Base-by-base conservation (phyloP, 2,113 vertebrate species). In the Lethenteron reissneri region DNA sequence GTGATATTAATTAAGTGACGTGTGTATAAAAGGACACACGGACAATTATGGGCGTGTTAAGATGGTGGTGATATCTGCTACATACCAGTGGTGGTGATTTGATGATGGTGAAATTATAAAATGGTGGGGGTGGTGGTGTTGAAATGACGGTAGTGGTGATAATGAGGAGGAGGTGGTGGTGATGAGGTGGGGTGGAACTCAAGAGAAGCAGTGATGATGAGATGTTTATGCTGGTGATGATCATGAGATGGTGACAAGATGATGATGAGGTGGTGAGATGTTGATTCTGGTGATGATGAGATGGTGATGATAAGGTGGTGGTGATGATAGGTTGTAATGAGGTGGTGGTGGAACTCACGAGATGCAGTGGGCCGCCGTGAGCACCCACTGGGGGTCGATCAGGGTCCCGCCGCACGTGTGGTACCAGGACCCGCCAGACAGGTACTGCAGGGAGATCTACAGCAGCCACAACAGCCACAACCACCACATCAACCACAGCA, bases 341-440 rank as follows among this genome's bases (percentile, higher is more conserved):
- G 58, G 70, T n/a, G 9, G 57, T 41, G 60, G 60, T 58, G 57
- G 64, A 58, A 60, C 59, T 60, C 71, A 21, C 64, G 73, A 72
- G 3, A 87, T 83, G 12, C 88, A 91, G 74, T 89, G 88, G 78
- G 89, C 89, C 3, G 88, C 89, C 0, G 86, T 91, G 85, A 90
- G 76, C 56, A 89, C 90, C 85, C 89, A 88, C 77, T 83, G 80
- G 5, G 3, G 77, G 15, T 1, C 71, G 72, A 89, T 78, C 78
- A 92, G 83, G 73, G 83, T 85, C 70, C 89, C 89, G 7, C 89
- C 87, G 10, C 89, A 91, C 10, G 83, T 88, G 79, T 90, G 90
- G 73, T 80, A 17, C 81, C 79, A 88, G 8, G 3, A 19, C 60
- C 77, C 74, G 0, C 74, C 8, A 2, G 82, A 83, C 64, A 9